Percentiles rank a stretch among this genome's conserved stretches.
phyloP scores from a whole-genome alignment of 1,140 invertebrate genomes.

The Camponotus pennsylvanicus region DNA sequence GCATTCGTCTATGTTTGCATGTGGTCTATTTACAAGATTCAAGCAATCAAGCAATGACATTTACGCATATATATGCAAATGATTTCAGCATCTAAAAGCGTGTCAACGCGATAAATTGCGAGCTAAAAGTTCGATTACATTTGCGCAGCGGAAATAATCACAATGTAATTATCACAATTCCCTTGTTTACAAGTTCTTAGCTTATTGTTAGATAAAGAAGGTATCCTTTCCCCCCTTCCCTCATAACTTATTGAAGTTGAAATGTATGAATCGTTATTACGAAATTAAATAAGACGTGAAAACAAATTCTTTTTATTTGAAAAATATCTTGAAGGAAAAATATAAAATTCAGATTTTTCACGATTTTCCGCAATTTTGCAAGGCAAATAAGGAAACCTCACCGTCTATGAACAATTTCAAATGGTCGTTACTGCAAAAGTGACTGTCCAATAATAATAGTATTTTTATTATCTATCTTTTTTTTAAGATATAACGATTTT shows the following conservation, averaged over 20 bases:
- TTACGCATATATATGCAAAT: conserved; percentile 16
- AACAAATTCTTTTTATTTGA: background rate
- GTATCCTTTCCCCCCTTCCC: no score
- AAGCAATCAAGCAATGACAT: background rate
- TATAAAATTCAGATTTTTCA: background rate
- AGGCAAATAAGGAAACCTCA: background rate
- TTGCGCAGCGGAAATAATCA: background rate
- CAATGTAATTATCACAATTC: background rate
- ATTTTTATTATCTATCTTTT: background rate
- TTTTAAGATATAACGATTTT: background rate
- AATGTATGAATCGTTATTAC: background rate
- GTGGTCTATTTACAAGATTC: conserved; percentile 6
- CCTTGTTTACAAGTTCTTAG: background rate
- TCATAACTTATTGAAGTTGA: no score
- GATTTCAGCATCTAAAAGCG: conserved; percentile 23
- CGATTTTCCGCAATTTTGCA: background rate
- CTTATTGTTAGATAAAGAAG: background rate
- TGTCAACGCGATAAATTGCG: conserved; percentile 15
- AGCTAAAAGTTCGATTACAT: background rate
- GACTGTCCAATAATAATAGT: background rate
- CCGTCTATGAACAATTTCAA: background rate
- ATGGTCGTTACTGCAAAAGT: background rate
- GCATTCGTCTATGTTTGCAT: background rate
- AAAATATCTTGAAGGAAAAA: background rate
- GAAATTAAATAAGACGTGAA: background rate